A percentile compares a stretch with the other conserved stretches of the same genome.
These are phyloP conservation scores for Tineola bisselliella DNA, from an alignment of 2,888 invertebrate species.

Conservation along the genomic window DNA sequence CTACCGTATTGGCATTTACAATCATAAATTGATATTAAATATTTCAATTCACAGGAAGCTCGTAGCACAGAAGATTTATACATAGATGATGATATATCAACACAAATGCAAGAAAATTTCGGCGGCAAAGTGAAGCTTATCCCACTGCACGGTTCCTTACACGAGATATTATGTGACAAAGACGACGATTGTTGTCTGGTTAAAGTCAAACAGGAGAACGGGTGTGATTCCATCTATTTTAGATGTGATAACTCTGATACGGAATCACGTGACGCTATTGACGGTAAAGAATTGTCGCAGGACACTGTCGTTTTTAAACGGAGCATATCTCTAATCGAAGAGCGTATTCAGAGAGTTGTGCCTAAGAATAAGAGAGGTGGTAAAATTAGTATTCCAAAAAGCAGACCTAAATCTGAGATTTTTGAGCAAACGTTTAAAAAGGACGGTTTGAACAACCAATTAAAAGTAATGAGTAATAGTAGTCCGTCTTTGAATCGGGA, in stretches of 20 bases:
- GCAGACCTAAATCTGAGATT: slow-evolving; percentile 37
- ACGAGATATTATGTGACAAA: slow-evolving; percentile 57
- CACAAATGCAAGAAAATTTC: slow-evolving; percentile 56
- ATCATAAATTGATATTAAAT: no score
- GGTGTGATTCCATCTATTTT: slow-evolving; percentile 53
- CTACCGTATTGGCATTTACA: no score
- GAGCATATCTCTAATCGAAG: slow-evolving; percentile 51
- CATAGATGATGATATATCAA: slow-evolving; percentile 64
- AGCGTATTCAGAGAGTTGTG: slow-evolving; percentile 44
- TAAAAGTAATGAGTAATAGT: slow-evolving; percentile 42
- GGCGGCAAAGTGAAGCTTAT: slow-evolving; percentile 51
- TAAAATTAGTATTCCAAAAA: slow-evolving; percentile 19
- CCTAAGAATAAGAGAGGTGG: slow-evolving; percentile 33
- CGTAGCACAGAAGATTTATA: slow-evolving; percentile 66
- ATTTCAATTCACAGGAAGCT: slow-evolving; percentile 61
- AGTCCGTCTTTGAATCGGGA: slow-evolving; percentile 38
- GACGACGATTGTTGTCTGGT: slow-evolving; percentile 59
- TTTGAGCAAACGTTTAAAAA: slow-evolving; percentile 23
- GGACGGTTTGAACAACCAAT: slow-evolving; percentile 25
- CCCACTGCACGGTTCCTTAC: slow-evolving; percentile 53
- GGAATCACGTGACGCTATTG: slow-evolving; percentile 46
- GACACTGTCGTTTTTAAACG: slow-evolving; percentile 55
- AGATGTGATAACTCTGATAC: slow-evolving; percentile 51
- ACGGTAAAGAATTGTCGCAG: slow-evolving; percentile 27
- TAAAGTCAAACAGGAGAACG: slow-evolving; percentile 56